Conservation (phyloP, 2,888 invertebrate genomes). For the Amphiduros pacificus region DNA sequence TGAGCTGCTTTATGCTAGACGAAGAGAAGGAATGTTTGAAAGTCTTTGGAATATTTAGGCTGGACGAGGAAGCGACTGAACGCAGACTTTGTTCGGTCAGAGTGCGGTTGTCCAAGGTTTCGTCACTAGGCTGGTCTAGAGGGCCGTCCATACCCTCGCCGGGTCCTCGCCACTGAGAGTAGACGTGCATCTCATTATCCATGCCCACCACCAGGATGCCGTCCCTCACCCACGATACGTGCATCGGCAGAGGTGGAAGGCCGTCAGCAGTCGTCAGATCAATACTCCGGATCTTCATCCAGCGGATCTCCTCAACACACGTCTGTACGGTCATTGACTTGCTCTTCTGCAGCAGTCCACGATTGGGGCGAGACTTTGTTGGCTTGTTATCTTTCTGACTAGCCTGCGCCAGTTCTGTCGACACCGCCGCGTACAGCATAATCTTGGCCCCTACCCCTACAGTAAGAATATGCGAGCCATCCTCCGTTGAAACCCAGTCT, state of each 20-base stretch:
- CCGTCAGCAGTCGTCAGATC: constrained; percentile 93
- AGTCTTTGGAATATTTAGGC: constrained; percentile 13
- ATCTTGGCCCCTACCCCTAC: constrained; percentile 76
- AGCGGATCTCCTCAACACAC: constrained; percentile 87
- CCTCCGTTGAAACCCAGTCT: constrained; percentile 99
- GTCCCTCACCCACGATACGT: constrained; percentile 97
- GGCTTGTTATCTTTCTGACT: constrained; percentile 52
- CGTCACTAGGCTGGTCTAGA: background rate
- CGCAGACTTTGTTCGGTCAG: constrained; percentile 26
- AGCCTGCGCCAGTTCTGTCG: constrained; percentile 91
- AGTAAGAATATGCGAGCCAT: constrained; percentile 95
- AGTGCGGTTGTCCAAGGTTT: constrained; percentile 17
- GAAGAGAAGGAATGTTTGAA: constrained; percentile 25
- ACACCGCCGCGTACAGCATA: constrained; percentile 64
- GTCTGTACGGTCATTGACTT: constrained; percentile 87
- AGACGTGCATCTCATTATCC: constrained; percentile 99
- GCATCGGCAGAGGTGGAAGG: constrained; percentile 94
- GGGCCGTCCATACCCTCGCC: constrained; percentile 12
- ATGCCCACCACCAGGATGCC: constrained; percentile 97
- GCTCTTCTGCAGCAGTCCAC: constrained; percentile 77
- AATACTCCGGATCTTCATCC: constrained; percentile 93
- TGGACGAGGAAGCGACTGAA: constrained; percentile 12
- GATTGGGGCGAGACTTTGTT: constrained; percentile 63
- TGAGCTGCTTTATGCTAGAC: constrained; percentile 25
- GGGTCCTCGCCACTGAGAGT: constrained; percentile 82